A percentile compares a stretch with the other conserved stretches of the same genome.
Evolutionary conservation across 2,888 invertebrate genomes (phyloP).

Genomic region (Drosophila stalkeri): DNA sequence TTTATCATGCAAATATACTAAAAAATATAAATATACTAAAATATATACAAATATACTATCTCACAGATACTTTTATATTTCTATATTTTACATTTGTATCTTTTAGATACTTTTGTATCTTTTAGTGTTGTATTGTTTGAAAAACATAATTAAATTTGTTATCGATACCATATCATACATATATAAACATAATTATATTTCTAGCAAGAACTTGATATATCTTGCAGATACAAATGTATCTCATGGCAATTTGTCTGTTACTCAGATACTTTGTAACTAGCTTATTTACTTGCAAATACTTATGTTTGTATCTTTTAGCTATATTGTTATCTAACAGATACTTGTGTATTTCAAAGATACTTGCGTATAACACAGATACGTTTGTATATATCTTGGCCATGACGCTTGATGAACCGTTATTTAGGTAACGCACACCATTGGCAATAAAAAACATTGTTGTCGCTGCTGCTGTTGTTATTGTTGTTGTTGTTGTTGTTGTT

Average conservation of each 20-base stretch:
- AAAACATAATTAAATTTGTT: no score
- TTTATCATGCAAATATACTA: no score
- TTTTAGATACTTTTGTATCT: no score
- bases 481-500: slow-evolving; percentile 22
- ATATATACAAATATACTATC: no score
- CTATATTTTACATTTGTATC: no score
- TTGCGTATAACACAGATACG: slow-evolving; percentile 5
- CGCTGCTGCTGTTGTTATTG: slow-evolving; percentile 18
- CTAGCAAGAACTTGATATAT: not conserved
- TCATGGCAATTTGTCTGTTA: not conserved
- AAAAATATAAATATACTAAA: no score
- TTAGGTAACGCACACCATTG: slow-evolving; percentile 54
- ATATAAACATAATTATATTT: not conserved
- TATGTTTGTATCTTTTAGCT: not conserved
- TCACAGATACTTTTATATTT: no score
- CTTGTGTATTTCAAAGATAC: not conserved
- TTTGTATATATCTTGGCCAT: slow-evolving; percentile 39
- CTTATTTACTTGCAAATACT: not conserved
- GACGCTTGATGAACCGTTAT: slow-evolving; percentile 60
- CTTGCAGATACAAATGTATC: not conserved
- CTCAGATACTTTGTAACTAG: not conserved
- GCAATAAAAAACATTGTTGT: slow-evolving; percentile 54
- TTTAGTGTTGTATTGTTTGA: no score
- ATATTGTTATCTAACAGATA: not conserved
- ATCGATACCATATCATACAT: not conserved